Evolutionary conservation across 2,888 invertebrate genomes (phyloP), one percentile per base, ranked within the genome.

Genomic region (Gymnosoma rotundatum): DNA sequence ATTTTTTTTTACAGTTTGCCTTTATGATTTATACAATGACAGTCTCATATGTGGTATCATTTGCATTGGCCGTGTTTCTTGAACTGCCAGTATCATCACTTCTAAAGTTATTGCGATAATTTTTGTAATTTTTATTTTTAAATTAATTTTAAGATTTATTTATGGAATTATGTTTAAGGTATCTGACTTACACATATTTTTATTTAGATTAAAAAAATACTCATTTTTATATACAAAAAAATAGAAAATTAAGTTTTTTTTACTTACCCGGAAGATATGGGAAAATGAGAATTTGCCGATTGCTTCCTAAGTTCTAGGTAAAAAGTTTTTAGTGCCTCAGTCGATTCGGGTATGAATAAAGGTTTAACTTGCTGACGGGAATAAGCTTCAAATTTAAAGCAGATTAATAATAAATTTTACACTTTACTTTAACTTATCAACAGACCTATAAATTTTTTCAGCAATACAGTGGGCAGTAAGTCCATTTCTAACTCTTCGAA

Each of bases 351-450:
- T 48, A 95, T 95, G 20, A 98, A 93, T 88, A 94, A 94, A 0
- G 98, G 98, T 86, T 96, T 95, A 0, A 98, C 96, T 92, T 97
- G 97, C 91, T 97, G 95, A 83, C 96, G 94, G 0, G 98, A 97
- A 92, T 98, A 99, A 0, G 96, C 96, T 87, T 14, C 8, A 87
- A 42, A 42, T 48, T 67, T 14, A 8, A 12, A n/a, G 2, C 7
- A 16, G 5, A 48, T 16, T 48, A 16, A 48, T 6, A 48, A 14
- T 3, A 16, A 48, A 45, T 12, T 45, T 14, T 3, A 14, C 1
- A n/a, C 2, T 52, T 52, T 18, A 20, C 2, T 20, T 52, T 14
- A 6, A 18, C 18, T 50, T 50, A n/a, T 48, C 6, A 14, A 58
- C 56, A 21, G 66, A 90, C 89, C 88, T 70, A 99, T 96, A 90